Evolutionary conservation across 2,888 invertebrate genomes (phyloP).

Genomic region (Eupithecia subfuscata): DNA sequence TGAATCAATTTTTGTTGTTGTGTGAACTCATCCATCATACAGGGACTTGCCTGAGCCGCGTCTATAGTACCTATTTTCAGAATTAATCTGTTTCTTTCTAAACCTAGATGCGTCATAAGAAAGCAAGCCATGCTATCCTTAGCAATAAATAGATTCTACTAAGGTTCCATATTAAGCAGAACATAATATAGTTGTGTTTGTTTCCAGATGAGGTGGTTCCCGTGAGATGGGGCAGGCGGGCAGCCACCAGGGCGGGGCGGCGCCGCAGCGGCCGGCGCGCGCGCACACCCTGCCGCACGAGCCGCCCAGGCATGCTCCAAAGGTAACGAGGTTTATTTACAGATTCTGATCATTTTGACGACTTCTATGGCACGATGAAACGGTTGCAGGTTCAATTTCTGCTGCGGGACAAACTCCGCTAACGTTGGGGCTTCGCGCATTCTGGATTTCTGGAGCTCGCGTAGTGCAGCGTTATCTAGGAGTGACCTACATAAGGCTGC

Average conservation of each 20-base stretch:
- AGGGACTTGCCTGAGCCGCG: too few species aligned
- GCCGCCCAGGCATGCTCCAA: constrained; percentile 72
- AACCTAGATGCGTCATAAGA: background rate
- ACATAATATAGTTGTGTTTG: background rate
- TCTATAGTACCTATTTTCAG: too few species aligned
- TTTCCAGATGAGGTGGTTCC: constrained; percentile 62
- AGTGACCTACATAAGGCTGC: too few species aligned
- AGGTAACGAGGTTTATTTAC: constrained; percentile 54
- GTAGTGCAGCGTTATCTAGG: background rate
- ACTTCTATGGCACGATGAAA: background rate
- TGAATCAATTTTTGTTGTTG: too few species aligned
- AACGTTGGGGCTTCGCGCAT: background rate
- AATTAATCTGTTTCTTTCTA: too few species aligned
- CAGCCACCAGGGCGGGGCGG: constrained; percentile 72
- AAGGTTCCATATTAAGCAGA: background rate
- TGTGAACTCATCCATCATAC: too few species aligned
- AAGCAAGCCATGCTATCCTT: background rate
- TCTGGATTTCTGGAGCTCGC: background rate
- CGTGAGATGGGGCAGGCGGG: constrained; percentile 78
- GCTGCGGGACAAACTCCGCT: background rate
- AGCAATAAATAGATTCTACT: background rate
- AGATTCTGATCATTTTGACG: background rate
- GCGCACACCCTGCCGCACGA: constrained; percentile 76
- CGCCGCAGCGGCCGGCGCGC: constrained; percentile 62
- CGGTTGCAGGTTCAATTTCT: too few species aligned